These are phyloP conservation scores for Acipenser transmontanus DNA, from an alignment of 2,797 vertebrate species.

Conservation along the genomic window DNA sequence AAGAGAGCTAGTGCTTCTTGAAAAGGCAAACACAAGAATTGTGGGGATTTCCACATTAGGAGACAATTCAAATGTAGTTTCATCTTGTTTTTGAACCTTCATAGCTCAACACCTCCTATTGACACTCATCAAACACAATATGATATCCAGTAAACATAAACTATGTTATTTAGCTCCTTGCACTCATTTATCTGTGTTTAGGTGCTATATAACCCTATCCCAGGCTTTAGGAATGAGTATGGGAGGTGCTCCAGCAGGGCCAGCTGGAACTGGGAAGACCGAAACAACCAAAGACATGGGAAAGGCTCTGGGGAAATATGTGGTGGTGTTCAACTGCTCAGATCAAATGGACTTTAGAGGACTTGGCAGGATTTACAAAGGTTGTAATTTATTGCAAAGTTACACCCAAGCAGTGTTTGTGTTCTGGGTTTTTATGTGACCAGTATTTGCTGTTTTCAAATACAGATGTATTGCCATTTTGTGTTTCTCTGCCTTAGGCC, in stretches of 20 bases:
- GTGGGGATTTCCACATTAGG: no score
- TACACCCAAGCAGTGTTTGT: background rate
- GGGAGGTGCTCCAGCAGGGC: slow-evolving; percentile 77
- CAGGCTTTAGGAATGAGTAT: slow-evolving; percentile 81
- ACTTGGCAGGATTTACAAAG: slow-evolving; percentile 82
- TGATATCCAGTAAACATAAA: background rate
- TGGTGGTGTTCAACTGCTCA: slow-evolving; percentile 84
- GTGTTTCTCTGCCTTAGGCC: slow-evolving; percentile 42
- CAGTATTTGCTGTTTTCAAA: no score
- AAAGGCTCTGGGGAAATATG: slow-evolving; percentile 75
- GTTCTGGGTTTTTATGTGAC: background rate
- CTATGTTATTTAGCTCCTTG: background rate
- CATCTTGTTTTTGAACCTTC: no score
- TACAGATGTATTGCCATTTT: slow-evolving; percentile 10
- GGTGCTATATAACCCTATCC: slow-evolving; percentile 79
- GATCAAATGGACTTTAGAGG: slow-evolving; percentile 88
- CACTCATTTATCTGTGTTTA: slow-evolving; percentile 30
- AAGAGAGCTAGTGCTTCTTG: no score
- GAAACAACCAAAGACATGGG: slow-evolving; percentile 84
- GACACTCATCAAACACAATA: no score
- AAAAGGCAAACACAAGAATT: no score
- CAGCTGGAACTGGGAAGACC: slow-evolving; percentile 68
- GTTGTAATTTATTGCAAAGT: slow-evolving; percentile 34
- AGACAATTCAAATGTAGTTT: no score
- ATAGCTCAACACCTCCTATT: no score